Conservation (phyloP, 1,140 invertebrate species). For the Melitaea cinxia region DNA sequence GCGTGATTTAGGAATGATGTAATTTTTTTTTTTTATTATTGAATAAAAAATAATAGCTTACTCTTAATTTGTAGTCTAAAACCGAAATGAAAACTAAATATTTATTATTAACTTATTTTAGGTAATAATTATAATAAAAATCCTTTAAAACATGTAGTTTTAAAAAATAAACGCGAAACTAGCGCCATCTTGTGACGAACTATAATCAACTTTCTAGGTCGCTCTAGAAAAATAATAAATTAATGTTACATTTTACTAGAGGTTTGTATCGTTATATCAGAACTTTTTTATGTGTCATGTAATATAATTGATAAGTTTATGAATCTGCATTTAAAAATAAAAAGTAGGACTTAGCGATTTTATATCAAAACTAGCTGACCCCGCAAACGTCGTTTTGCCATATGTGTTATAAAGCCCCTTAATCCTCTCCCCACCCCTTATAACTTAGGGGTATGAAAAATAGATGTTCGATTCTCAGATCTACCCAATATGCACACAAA, state of each 20-base stretch:
- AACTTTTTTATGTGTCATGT: no score
- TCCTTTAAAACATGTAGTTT: not conserved
- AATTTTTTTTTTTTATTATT: not conserved
- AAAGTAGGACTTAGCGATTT: no score
- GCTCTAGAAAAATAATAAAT: not conserved
- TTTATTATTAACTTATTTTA: not conserved
- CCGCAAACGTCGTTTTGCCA: no score
- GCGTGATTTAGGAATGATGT: slow-evolving; percentile 29
- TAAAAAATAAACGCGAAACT: not conserved
- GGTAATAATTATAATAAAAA: not conserved
- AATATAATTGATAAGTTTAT: no score
- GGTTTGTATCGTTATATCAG: no score
- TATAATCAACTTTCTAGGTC: not conserved
- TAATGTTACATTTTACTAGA: not conserved
- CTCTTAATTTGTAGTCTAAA: not conserved
- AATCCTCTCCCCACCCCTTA: no score
- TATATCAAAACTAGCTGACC: no score
- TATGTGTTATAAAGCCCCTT: no score
- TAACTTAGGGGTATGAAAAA: no score
- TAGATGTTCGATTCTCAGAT: no score
- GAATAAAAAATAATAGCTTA: not conserved
- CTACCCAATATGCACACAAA: no score
- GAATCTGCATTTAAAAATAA: no score
- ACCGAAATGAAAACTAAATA: not conserved
- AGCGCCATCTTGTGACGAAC: slow-evolving; percentile 25